Evolutionary conservation across 23 tunicate genomes (phyloP), one percentile per base, ranked within the genome.

Genomic region (Botrylloides violaceus): DNA sequence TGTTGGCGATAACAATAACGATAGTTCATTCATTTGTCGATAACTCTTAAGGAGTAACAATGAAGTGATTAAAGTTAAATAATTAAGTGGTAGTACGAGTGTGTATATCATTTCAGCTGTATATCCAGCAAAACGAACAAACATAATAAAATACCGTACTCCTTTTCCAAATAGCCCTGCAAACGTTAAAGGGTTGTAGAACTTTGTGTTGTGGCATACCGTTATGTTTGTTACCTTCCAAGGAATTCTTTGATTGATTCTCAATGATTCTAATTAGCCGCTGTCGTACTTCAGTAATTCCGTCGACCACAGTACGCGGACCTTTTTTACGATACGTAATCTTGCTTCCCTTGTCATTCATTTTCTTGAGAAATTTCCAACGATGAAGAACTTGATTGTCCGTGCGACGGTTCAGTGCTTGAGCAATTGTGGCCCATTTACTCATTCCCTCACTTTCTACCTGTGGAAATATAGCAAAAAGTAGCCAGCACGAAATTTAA

Each of bases 321-420:
- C 70, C 70, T 7, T 31, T 33, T 63, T 63, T 28, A 3, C 33
- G 26, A 34, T 63, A 63, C n/a, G 19, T 4, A 4, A 63, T 63
- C 70, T 31, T 9, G 34, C 3, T 6, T 4, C 70, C 70, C 3
- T 7, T 27, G 32, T 63, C 12, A 3, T 23, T 77, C 28, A 34
- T 78, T 76, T 27, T 49, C 36, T 75, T 56, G 9, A 85, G 18
- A 20, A 57, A 36, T 33, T 43, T 59, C 81, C 81, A 79, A n/a
- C 94, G 48, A 3, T 81, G 55, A 47, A 79, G 29, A 32, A 76
- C 78, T 66, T 88, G 96, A 6, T 66, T 36, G 66, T 88, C 96
- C 15, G 72, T 84, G 3, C 96, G 66, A 7, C 73, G 73, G 9
- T 53, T 36, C 55, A 88, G 34, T 30, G 43, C 24, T 21, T 62